phyloP scores from a whole-genome alignment of 2,888 invertebrate species.

The Oscheius onirici region DNA sequence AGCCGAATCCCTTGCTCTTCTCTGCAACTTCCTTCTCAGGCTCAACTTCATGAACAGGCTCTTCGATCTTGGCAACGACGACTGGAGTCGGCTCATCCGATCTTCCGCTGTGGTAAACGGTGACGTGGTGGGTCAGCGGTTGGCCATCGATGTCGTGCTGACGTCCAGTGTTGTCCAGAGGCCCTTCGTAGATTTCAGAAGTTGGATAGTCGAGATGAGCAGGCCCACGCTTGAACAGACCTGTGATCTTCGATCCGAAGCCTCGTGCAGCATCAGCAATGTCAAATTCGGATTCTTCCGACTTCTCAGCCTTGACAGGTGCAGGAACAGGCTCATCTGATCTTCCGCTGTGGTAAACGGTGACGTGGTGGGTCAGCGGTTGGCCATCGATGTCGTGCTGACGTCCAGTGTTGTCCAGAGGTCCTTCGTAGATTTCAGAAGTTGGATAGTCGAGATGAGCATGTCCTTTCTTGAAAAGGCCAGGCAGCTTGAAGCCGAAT shows the following conservation, averaged over 20 bases:
- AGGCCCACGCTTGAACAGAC: conserved; percentile 35
- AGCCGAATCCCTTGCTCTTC: conserved; percentile 1
- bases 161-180: conserved; percentile 33
- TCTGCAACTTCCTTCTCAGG: conserved; percentile 31
- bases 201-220: conserved; percentile 44
- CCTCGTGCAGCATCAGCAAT: conserved; percentile 30
- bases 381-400: conserved; percentile 36
- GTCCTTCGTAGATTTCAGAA: conserved; percentile 44
- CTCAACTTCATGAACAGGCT: conserved; percentile 3
- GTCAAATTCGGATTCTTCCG: conserved; percentile 24
- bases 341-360: neutral
- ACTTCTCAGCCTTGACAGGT: conserved; percentile 22
- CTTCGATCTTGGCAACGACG: conserved; percentile 17
- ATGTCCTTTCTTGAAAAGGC: conserved; percentile 28
- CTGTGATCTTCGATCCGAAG: conserved; percentile 35
- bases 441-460: conserved; percentile 55
- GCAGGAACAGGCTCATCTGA: neutral
- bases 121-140: conserved; percentile 42
- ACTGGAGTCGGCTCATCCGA: conserved; percentile 42
- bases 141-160: conserved; percentile 34
- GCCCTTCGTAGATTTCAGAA: conserved; percentile 39
- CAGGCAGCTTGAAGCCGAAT: conserved; percentile 38
- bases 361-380: conserved; percentile 38
- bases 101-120: conserved; percentile 41
- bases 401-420: conserved; percentile 33